Conservation (phyloP, 1,140 invertebrate species). For the Myzus persicae region DNA sequence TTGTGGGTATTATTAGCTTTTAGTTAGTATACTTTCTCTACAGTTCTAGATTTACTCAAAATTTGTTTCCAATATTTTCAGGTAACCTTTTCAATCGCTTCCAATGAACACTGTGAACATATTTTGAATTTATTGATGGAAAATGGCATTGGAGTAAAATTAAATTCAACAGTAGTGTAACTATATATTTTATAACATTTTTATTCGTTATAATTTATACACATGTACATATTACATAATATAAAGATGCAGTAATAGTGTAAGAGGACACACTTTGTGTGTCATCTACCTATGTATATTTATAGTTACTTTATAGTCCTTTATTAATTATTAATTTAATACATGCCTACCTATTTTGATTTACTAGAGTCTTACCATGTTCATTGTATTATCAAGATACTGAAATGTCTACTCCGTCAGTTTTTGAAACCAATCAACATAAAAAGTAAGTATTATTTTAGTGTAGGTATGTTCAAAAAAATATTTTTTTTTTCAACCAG, state of each 20-base stretch:
- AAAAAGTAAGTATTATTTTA: slow-evolving; percentile 28
- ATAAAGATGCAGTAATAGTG: neutral
- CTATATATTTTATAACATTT: neutral
- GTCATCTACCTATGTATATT: neutral
- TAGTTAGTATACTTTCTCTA: neutral
- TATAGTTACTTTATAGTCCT: neutral
- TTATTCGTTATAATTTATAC: too few species aligned
- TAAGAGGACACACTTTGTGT: neutral
- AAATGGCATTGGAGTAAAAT: slow-evolving; percentile 59
- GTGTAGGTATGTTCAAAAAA: neutral
- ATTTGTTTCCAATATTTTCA: slow-evolving; percentile 46
- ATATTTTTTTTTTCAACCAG: neutral
- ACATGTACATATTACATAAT: neutral
- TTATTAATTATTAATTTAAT: neutral
- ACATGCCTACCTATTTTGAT: slow-evolving; percentile 26
- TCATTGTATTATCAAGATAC: slow-evolving; percentile 57
- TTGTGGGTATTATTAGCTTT: too few species aligned
- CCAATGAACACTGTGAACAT: slow-evolving; percentile 58
- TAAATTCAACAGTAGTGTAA: slow-evolving; percentile 59
- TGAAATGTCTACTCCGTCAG: neutral
- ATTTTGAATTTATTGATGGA: slow-evolving; percentile 58
- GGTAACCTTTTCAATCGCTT: slow-evolving; percentile 58
- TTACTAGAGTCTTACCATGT: slow-evolving; percentile 59
- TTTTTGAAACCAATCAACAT: neutral
- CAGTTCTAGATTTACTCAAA: neutral